phyloP scores from a whole-genome alignment of 2,113 vertebrate genomes.

The Setophaga kirtlandii region DNA sequence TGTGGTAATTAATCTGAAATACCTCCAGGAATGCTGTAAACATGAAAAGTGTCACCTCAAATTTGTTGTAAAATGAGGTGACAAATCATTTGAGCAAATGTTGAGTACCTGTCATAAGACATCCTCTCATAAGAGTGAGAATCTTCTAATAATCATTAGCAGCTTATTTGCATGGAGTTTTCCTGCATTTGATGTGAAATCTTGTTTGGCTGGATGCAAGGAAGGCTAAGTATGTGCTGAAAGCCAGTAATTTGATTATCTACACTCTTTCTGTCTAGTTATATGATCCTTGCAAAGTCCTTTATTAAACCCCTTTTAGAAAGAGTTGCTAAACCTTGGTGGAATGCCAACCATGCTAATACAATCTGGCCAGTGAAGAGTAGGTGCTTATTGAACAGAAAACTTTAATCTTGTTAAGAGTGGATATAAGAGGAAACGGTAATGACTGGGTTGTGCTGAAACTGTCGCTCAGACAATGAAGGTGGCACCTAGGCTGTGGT shows the following conservation, averaged over 20 bases:
- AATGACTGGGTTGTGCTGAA: slow-evolving; percentile 38
- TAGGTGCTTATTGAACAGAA: slow-evolving; percentile 28
- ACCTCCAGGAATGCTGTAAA: not conserved
- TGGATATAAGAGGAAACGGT: slow-evolving; percentile 50
- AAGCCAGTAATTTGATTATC: slow-evolving; percentile 67
- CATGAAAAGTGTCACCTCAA: not conserved
- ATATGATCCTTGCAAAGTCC: slow-evolving; percentile 42
- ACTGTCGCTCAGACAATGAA: slow-evolving; percentile 42
- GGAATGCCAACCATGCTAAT: slow-evolving; percentile 49
- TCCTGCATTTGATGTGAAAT: slow-evolving; percentile 39
- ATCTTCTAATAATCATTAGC: slow-evolving; percentile 27
- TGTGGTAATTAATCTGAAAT: not conserved
- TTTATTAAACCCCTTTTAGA: slow-evolving; percentile 53
- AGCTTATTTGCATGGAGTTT: slow-evolving; percentile 29
- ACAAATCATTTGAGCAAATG: slow-evolving; percentile 31
- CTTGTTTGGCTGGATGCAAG: slow-evolving; percentile 1
- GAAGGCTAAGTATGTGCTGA: slow-evolving; percentile 53
- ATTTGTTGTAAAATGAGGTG: slow-evolving; percentile 26
- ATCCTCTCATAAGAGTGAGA: slow-evolving; percentile 9
- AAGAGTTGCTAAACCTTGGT: slow-evolving; percentile 44
- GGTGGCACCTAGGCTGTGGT: slow-evolving; percentile 24
- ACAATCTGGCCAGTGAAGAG: not conserved
- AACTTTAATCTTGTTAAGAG: slow-evolving; percentile 58
- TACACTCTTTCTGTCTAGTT: slow-evolving; percentile 48
- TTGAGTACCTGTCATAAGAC: slow-evolving; percentile 27